Evolutionary conservation across 2,797 vertebrate genomes (phyloP), one percentile per base, ranked within the genome.

Genomic region (Catharus ustulatus): DNA sequence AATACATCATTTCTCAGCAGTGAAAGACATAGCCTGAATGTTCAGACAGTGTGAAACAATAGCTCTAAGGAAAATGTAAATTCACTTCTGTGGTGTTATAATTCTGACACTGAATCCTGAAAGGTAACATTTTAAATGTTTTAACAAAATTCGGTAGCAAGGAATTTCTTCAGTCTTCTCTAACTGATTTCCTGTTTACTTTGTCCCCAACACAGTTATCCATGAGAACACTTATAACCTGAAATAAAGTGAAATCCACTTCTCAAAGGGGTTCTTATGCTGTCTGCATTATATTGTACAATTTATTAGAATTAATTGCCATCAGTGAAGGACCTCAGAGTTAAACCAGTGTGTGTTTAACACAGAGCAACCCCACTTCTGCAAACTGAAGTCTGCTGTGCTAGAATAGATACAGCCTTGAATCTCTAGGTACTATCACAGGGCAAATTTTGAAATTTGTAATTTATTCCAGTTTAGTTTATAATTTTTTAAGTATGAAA

Each of bases 1-100:
- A 96, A 94, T 93, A 92, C 66, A 88, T 85, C 19, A 6, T 88
- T 96, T 96, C 79, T 91, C 63, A 94, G 80, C 73, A 91, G 89
- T 73, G 94, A 93, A 96, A 95, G 89, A 92, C 84, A 85, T 84
- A 93, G 89, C 72, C 55, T 92, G 89, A 89, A 64, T 93, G 87
- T 94, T 94, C 87, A 96, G 92, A 92, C 69, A 75, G 94, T 94
- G 93, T 96, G 95, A 95, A 96, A 97, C 92, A 97, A 96, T 91
- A 97, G 95, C 94, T 97, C 92, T 93, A 95, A 97, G 96, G 89
- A 81, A 97, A 97, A 94, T 97, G 96, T 95, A 94, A 95, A 96
- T 95, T 94, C 87, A 85, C 89, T 95, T 95, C 93, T 92, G 93
- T 94, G 84, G 87, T 95, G 92, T 91, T 92, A 87, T 24, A 89